Conservation (phyloP, 2,888 invertebrate genomes). For the Heliconius hortense region DNA sequence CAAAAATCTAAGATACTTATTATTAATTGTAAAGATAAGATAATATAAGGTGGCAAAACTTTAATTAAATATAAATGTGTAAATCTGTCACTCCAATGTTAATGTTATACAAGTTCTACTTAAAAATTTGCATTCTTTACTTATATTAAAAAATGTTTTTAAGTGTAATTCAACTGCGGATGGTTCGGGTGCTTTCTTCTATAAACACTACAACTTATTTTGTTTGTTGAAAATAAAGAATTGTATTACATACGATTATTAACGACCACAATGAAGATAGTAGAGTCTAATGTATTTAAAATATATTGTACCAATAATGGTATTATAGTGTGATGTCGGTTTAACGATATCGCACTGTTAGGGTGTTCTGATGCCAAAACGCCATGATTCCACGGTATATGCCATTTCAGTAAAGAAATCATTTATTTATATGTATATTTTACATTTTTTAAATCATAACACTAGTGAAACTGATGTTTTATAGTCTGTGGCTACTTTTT, state of each 20-base stretch:
- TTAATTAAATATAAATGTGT: no score
- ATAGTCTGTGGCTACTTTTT: background rate
- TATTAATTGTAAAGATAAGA: no score
- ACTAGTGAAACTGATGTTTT: conserved; percentile 1
- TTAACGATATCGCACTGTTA: conserved; percentile 38
- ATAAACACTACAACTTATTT: conserved; percentile 4
- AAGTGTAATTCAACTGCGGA: background rate
- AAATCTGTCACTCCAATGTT: no score
- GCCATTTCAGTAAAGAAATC: conserved; percentile 26
- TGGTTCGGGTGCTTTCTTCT: conserved; percentile 3
- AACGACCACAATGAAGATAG: conserved; percentile 26
- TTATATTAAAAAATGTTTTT: background rate
- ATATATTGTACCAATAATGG: conserved; percentile 31
- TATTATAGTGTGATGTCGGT: conserved; percentile 39
- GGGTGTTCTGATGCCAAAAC: conserved; percentile 45
- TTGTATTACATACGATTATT: conserved; percentile 31
- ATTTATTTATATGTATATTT: conserved; percentile 2
- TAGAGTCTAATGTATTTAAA: conserved; percentile 30
- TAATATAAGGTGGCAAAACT: no score
- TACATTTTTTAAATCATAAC: background rate
- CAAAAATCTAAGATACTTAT: no score
- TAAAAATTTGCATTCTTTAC: background rate
- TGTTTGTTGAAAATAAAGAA: conserved; percentile 29
- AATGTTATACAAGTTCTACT: background rate
- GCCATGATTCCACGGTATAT: conserved; percentile 30